A percentile compares a stretch with the other conserved stretches of the same genome.
phyloP scores from a whole-genome alignment of 2,888 invertebrate genomes.

The Gonocerus acuteangulatus region DNA sequence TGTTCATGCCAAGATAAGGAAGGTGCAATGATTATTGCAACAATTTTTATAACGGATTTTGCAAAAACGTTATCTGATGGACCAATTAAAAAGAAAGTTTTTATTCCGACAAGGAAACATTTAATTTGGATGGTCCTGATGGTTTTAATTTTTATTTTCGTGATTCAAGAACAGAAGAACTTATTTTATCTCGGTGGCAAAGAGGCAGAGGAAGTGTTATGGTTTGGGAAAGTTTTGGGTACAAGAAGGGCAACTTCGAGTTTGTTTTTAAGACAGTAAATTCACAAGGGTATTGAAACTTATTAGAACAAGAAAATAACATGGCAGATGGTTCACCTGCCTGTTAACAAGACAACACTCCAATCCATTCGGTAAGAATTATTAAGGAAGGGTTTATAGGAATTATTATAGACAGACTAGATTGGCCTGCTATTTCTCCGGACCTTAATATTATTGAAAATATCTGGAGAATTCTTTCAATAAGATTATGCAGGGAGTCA shows the following conservation, averaged over 20 bases:
- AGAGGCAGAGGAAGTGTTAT: slow-evolving; percentile 4
- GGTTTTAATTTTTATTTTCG: slow-evolving; percentile 1
- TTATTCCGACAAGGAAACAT: slow-evolving; percentile 9
- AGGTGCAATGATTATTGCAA: neutral
- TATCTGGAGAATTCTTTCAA: slow-evolving; percentile 11
- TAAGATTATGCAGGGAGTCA: neutral
- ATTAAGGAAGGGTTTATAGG: neutral
- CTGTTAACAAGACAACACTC: neutral
- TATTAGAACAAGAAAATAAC: slow-evolving; percentile 1
- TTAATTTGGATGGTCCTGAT: neutral
- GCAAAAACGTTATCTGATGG: neutral
- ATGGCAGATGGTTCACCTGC: slow-evolving; percentile 6
- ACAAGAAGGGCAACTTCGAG: slow-evolving; percentile 3
- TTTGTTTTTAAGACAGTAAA: neutral
- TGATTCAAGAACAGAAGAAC: neutral
- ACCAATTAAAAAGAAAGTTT: neutral
- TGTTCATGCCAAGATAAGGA: slow-evolving; percentile 3
- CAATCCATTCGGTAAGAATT: neutral
- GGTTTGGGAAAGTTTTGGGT: slow-evolving; percentile 4
- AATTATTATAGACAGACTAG: neutral
- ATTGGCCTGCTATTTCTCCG: slow-evolving; percentile 1
- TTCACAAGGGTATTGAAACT: neutral
- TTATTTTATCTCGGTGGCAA: neutral
- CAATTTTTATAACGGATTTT: too few species aligned
- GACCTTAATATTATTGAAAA: slow-evolving; percentile 2